Evolutionary conservation across 2,888 invertebrate species (phyloP), one percentile per base, ranked within the genome.

Genomic region (Hemaris fuciformis): DNA sequence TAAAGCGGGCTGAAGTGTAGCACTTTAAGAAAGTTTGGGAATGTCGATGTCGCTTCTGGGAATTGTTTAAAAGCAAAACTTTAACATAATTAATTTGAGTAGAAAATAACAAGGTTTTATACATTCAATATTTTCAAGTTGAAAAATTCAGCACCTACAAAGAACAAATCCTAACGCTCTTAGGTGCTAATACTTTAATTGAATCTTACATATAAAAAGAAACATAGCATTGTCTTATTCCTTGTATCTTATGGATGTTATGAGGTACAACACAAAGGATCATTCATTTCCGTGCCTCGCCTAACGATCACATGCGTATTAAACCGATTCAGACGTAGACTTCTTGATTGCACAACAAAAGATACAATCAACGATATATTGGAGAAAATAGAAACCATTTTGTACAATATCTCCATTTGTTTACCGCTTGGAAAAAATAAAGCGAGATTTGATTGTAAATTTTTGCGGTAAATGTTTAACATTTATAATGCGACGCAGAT

Each of bases 41-140:
- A 76, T 78, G 75, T 77, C 75, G 67, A 61, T 61, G 57, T 57
- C 62, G 56, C 76, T 70, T 72, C 74, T 60, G 74, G 76, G 76
- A 71, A 75, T 75, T 76, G 71, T 71, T 72, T 74, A 67, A 73
- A 68, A 71, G 68, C 65, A 73, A 60, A 75, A 75, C 74, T 75
- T 75, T 70, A 74, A 76, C 71, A 71, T 73, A 75, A 76, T 75
- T 75, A 76, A 45, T 61, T 61, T 45, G 57, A 46, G 61, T 38
- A 34, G 45, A 45, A 42, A 57, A 43, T 56, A 57, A 41, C 60
- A 31, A 18, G 31, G 18, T 18, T 18, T 53, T 53, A 15, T 31
- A 31, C 8, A 48, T 48, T 27, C 22, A 59, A 45, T 1, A 57
- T 57, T 41, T 41, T 53, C 38, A 18, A 25, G 15, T 53, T 48